Percentiles rank a stretch among this genome's conserved stretches.
Conservation (phyloP, 2,888 invertebrate species). For the Machimus rusticus region DNA sequence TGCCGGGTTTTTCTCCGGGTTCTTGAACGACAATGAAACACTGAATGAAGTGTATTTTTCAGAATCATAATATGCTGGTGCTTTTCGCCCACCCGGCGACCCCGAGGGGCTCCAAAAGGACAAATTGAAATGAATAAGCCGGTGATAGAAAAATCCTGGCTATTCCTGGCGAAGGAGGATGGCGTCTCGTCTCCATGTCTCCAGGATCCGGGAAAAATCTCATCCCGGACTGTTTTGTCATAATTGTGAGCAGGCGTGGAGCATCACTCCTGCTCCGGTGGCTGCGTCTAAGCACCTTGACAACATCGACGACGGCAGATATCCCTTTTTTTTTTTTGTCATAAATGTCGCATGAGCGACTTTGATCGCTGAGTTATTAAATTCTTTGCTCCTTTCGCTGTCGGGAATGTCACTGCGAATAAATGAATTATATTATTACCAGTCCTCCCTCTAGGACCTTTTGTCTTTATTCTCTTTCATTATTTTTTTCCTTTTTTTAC, state of each 20-base stretch:
- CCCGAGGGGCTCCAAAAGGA: not conserved
- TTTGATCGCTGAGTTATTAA: not conserved
- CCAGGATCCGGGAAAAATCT: not conserved
- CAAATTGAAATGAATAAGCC: conserved; percentile 13
- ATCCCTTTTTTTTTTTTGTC: not conserved
- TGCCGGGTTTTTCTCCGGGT: not conserved
- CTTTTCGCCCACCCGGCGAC: not conserved
- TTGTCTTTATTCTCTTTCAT: not conserved
- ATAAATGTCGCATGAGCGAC: not conserved
- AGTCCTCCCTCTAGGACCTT: not conserved
- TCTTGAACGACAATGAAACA: not conserved
- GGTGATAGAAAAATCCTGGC: not conserved
- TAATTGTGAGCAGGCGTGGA: not conserved
- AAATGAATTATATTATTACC: not conserved
- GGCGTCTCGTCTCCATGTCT: not conserved
- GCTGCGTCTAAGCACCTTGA: conserved; percentile 1
- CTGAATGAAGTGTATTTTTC: not conserved
- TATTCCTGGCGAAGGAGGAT: not conserved
- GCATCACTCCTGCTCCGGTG: not conserved
- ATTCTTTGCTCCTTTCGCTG: not conserved
- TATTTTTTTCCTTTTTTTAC: not conserved
- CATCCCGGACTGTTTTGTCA: not conserved
- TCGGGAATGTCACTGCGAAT: not conserved
- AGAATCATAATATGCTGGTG: not conserved
- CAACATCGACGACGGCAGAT: not conserved